Evolutionary conservation across 2,888 invertebrate genomes (phyloP).

Genomic region (Pristionchus entomophagus): DNA sequence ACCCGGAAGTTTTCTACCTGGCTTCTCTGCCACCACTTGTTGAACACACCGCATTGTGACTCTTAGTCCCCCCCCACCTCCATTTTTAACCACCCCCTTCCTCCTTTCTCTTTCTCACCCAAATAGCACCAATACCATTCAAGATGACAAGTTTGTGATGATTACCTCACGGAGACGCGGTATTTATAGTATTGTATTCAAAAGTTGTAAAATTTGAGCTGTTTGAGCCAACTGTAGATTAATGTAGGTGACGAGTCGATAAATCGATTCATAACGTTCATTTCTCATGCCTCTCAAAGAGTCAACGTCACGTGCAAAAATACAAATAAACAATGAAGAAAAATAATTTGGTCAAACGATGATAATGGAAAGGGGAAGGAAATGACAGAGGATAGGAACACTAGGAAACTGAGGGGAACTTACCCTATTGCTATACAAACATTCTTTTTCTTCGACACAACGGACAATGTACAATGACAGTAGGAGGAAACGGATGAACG

Average conservation of each 20-base stretch:
- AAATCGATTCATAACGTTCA: constrained; percentile 42
- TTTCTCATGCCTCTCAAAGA: constrained; percentile 38
- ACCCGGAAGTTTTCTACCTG: constrained; percentile 14
- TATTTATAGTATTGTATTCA: background rate
- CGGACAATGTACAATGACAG: constrained; percentile 34
- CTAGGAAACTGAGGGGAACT: background rate
- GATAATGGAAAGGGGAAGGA: constrained; percentile 9
- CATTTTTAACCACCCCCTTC: background rate
- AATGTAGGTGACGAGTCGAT: constrained; percentile 7
- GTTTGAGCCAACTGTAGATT: background rate
- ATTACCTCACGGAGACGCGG: constrained; percentile 23
- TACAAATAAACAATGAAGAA: background rate
- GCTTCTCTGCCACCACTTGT: background rate
- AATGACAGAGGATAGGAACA: background rate
- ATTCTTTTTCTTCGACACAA: background rate
- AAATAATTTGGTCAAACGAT: constrained; percentile 17
- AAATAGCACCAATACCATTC: background rate
- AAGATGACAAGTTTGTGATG: constrained; percentile 40
- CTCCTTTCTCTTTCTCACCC: background rate
- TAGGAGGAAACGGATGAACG: background rate
- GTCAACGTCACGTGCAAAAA: background rate
- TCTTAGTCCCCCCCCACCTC: background rate
- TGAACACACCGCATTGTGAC: no score
- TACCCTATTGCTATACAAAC: constrained; percentile 39
- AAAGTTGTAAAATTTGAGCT: background rate